Evolutionary conservation across 2,113 vertebrate species (phyloP).

Genomic region (Gambusia holbrooki): DNA sequence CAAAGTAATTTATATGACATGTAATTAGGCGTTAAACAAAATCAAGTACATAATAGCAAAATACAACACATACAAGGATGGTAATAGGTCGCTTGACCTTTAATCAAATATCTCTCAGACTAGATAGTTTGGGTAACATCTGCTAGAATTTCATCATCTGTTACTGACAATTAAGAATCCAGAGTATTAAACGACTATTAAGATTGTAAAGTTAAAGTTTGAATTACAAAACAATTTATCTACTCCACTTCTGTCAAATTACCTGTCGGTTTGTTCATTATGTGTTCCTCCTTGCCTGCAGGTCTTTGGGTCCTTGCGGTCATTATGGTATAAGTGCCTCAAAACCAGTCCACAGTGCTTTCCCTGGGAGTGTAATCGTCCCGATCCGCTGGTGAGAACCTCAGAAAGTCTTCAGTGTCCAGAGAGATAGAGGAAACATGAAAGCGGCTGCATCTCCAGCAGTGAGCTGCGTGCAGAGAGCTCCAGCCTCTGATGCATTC

Average conservation of each 20-base stretch:
- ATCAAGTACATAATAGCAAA: not conserved
- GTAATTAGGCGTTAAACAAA: too few relatives aligned
- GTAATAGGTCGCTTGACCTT: not conserved
- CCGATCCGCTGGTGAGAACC: not conserved
- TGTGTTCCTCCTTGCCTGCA: constrained; percentile 11
- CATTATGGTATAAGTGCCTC: constrained; percentile 33
- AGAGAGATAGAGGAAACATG: not conserved
- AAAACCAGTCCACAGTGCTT: not conserved
- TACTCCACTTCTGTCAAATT: not conserved
- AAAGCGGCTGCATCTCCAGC: not conserved
- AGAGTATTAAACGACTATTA: not conserved
- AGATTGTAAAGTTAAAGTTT: not conserved
- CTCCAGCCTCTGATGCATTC: constrained; percentile 34
- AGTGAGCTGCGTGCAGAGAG: not conserved
- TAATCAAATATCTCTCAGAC: not conserved
- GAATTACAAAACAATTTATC: not conserved
- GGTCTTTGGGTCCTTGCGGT: constrained; percentile 31
- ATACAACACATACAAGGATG: not conserved
- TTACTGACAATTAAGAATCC: not conserved
- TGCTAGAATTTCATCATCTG: not conserved
- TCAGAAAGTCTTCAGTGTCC: not conserved
- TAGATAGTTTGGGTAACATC: not conserved
- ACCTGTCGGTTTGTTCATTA: constrained; percentile 46
- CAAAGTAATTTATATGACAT: too few relatives aligned
- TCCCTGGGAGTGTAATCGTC: not conserved